Base-by-base conservation (phyloP, 2,797 vertebrate species). In the Chrosomus eos region DNA sequence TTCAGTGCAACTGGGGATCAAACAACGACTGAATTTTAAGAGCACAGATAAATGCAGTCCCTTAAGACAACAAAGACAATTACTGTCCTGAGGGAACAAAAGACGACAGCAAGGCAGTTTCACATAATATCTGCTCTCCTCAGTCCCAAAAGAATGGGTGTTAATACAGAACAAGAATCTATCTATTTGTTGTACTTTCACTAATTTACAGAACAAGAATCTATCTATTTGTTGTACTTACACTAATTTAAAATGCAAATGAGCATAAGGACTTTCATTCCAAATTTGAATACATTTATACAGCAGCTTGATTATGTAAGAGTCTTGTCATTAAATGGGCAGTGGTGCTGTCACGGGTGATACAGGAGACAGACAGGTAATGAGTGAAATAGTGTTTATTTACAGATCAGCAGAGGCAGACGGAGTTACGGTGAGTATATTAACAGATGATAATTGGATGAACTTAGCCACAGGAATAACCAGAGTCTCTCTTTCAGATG, bases 11-110 rank as follows among this genome's bases (percentile, higher is more conserved):
- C 36, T n/a, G 43, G 71, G 73, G 38, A 74, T 74, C 62, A 80
- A 53, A 68, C 66, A 53, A 72, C 45, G 55, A 64, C 83, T 80
- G 55, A 64, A 80, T 80, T 74, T 85, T 53, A 74, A 71, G n/a
- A 85, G 68, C n/a, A 16, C 31, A 73, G 31, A 80, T 73, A 85
- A 85, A 80, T 14, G 19, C 38, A 55, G 68, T 80, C 19, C 76
- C 55, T 72, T 48, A 73, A 19, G 55, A 80, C 31, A 71, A 71
- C 38, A n/a, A 40, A 73, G 43, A 53, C 43, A 66, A 40, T 51
- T 48, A 80, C 67, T 72, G 28, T 55, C 74, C 66, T 45, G 10
- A 40, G 31, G 66, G 76, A 72, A 72, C 67, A 62, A 13, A 80
- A 23, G 14, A 68, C 1, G 2, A 14, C 10, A 67, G 21, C 2